Evolutionary conservation across 2,888 invertebrate genomes (phyloP).

Genomic region (Cheilosia scutellata): DNA sequence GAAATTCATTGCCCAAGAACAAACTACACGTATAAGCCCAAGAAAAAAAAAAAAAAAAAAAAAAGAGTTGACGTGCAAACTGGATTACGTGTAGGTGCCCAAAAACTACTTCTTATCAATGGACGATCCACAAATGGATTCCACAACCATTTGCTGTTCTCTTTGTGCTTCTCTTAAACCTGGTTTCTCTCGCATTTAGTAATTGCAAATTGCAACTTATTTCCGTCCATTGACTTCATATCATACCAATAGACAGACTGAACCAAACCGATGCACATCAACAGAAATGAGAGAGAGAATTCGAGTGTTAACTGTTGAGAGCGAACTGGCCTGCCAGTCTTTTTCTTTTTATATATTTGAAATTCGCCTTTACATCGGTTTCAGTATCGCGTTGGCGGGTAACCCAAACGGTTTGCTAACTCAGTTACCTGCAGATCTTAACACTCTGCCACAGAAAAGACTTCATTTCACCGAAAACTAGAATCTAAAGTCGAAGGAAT

Average conservation of each 20-base stretch:
- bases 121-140: constrained; percentile 27
- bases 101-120: constrained; percentile 38
- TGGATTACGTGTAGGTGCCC: neutral
- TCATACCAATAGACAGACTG: neutral
- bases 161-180: constrained; percentile 54
- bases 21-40: neutral
- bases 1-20: constrained; percentile 31
- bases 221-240: constrained; percentile 67
- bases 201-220: constrained; percentile 61
- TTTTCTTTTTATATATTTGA: constrained; percentile 65
- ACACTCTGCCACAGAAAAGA: constrained; percentile 3
- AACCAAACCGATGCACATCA: constrained; percentile 54
- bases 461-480: constrained; percentile 13
- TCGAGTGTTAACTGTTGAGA: neutral
- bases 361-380: constrained; percentile 61
- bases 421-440: constrained; percentile 33
- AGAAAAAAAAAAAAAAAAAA: constrained; percentile 3
- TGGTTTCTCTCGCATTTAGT: constrained; percentile 23
- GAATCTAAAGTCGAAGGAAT: constrained; percentile 3
- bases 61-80: constrained; percentile 58
- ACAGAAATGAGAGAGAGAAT: constrained; percentile 9
- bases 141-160: constrained; percentile 25
- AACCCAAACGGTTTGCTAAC: constrained; percentile 67
- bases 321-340: constrained; percentile 21
- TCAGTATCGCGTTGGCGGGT: constrained; percentile 76